Base-by-base conservation (phyloP, 2,888 invertebrate genomes). In the Acleris literana region DNA sequence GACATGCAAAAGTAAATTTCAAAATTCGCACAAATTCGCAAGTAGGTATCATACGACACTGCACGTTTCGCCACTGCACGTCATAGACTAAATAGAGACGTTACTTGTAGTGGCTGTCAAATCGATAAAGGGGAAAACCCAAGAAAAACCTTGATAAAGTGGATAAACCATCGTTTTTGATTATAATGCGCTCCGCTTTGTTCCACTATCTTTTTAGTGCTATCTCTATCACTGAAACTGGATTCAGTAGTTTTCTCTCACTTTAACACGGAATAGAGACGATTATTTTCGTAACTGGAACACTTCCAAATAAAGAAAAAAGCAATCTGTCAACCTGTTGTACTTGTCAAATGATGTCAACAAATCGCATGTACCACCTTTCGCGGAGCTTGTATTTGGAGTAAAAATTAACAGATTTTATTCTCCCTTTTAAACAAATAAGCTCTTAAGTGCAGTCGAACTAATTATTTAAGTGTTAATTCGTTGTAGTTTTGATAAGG, bases 11-110 rank as follows among this genome's bases (percentile, higher is more conserved):
- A 46, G 25, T 11, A 52, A 65, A 20, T 65, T 61, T 39, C 16
- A 56, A 56, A 52, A 61, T 66, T 66, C 61, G 65, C 61, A 66
- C 56, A 52, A 33, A 61, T 56, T 56, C 52, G 65, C 52, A 57
- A 52, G 22, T n/a, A n/a, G n/a, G n/a, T 54, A 51, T 56, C 33
- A 7, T 52, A 56, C 54, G n/a, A 61, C 51, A 61, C 65, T 7
- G 56, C 65, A 66, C 65, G 18, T 66, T 65, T 65, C 48, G 54
- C 64, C 59, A 49, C 29, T 51, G 51, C 33, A 56, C 29, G 17
- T 44, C 60, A 65, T 55, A 65, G 49, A 64, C 54, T 65, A 65
- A 51, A 46, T 17, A 22, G n/a, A 48, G 18, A n/a, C 44, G 56
- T 51, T 43, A 57, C 6, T 46, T 46, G 16, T 46, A 17, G 5